Base-by-base conservation (phyloP, 2,113 vertebrate genomes). In the Oncorhynchus keta region DNA sequence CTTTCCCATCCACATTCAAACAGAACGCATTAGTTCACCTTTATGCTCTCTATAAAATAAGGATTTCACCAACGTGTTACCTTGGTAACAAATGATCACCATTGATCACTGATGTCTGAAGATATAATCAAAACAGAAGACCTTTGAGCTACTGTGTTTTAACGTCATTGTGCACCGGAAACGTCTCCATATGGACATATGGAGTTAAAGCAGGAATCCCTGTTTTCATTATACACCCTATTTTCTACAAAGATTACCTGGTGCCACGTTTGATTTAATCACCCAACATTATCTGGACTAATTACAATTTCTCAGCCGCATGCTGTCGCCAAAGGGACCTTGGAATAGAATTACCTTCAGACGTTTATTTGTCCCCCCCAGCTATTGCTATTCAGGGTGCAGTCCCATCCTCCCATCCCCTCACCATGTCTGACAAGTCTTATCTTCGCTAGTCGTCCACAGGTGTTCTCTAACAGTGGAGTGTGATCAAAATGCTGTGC, bases 381-480 rank as follows among this genome's bases (percentile, higher is more conserved):
- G 74, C 61, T 65, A 78, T 84, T 86, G 69, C 84, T 89, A 91
- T 93, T 84, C 90, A 67, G 73, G 49, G 67, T 2, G 26, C 68
- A 70, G 76, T 39, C 18, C 67, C 2, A n/a, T 3, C 73, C 74
- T 12, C 28, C 57, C 48, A 61, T 18, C 75, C 67, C 74, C 81
- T 79, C 82, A 5, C 73, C 66, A 24, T 24, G 64, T 73, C 80
- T 88, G 90, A 91, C 90, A 88, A 83, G 77, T 81, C 88, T 91
- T 91, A 92, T 93, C 92, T 89, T 51, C 79, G 13, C 79, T 30
- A 45, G 79, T 84, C 39, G 67, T 90, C 90, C 89, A 90, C 90
- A 90, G 86, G 90, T 93, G 89, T 86, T 90, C 64, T 24, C 84
- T 85, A 86, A 85, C 88, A 89, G 82, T 62, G 75, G n/a, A 79